A percentile compares a stretch with the other conserved stretches of the same genome.
Conservation (phyloP, 92 coral and sea anemone genomes). For the Bergia sp. region DNA sequence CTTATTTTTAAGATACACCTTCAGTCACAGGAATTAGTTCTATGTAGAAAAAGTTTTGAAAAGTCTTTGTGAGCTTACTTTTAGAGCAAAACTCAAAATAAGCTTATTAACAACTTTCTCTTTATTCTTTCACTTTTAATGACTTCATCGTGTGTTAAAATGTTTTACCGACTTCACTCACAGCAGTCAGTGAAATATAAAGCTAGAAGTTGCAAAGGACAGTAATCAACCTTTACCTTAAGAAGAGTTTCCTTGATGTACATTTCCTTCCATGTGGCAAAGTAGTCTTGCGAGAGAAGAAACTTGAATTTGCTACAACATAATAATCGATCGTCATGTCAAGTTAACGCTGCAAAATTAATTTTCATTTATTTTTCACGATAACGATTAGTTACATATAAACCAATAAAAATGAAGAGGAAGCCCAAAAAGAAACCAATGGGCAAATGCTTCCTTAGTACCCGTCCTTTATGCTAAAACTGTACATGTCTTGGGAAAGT, state of each 20-base stretch:
- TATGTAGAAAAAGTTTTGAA: too few relatives aligned
- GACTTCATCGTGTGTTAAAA: background rate
- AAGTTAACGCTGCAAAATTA: background rate
- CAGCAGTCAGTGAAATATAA: background rate
- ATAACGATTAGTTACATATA: background rate
- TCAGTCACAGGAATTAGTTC: too few relatives aligned
- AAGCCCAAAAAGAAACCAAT: too few relatives aligned
- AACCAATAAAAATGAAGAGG: too few relatives aligned
- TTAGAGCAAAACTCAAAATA: too few relatives aligned
- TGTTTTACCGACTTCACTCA: background rate
- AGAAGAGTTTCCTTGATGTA: conserved; percentile 15
- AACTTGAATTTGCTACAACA: conserved; percentile 19
- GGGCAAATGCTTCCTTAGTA: too few relatives aligned
- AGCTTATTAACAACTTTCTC: too few relatives aligned
- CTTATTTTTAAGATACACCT: too few relatives aligned
- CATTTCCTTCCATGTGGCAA: conserved; percentile 33
- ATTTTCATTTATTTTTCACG: background rate
- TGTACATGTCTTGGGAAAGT: too few relatives aligned
- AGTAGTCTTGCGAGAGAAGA: conserved; percentile 33
- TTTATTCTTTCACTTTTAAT: too few relatives aligned
- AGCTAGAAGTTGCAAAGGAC: background rate
- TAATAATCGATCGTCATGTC: background rate
- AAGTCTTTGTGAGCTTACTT: too few relatives aligned
- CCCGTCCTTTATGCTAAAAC: too few relatives aligned
- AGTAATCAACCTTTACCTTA: background rate